These are phyloP conservation scores for Heteropelma amictum DNA, from an alignment of 2,888 invertebrate species.

Conservation along the genomic window DNA sequence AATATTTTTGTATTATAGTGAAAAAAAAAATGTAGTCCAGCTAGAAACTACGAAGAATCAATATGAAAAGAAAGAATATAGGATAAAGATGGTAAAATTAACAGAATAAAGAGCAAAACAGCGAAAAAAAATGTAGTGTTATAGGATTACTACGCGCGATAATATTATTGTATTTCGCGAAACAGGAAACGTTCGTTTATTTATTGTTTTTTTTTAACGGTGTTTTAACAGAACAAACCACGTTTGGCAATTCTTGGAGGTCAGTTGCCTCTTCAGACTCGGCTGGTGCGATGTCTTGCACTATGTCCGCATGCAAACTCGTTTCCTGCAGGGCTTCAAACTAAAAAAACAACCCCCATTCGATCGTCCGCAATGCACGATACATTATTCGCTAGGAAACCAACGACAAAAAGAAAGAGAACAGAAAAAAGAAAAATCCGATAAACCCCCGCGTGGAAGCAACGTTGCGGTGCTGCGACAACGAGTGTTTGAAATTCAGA, in stretches of 20 bases:
- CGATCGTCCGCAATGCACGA: conserved; percentile 54
- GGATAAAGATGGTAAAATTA: conserved; percentile 6
- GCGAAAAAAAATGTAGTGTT: conserved; percentile 28
- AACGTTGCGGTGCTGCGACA: conserved; percentile 34
- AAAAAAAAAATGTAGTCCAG: too few species aligned
- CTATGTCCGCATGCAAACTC: conserved; percentile 74
- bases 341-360: conserved; percentile 73
- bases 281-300: conserved; percentile 69
- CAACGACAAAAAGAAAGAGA: conserved; percentile 5
- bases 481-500: conserved; percentile 16
- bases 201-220: conserved; percentile 48
- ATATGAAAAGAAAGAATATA: too few species aligned
- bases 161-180: conserved; percentile 7
- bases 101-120: conserved; percentile 10
- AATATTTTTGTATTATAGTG: too few species aligned
- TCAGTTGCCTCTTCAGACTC: conserved; percentile 73
- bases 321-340: conserved; percentile 76
- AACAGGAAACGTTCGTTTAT: background rate
- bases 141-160: background rate
- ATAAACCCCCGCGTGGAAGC: conserved; percentile 33
- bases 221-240: conserved; percentile 74
- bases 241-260: conserved; percentile 74
- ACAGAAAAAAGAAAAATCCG: conserved; percentile 1
- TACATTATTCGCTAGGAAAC: conserved; percentile 25
- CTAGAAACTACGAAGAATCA: too few species aligned